Evolutionary conservation across 2,888 invertebrate species (phyloP).

Genomic region (Agonopterix alstromeriana): DNA sequence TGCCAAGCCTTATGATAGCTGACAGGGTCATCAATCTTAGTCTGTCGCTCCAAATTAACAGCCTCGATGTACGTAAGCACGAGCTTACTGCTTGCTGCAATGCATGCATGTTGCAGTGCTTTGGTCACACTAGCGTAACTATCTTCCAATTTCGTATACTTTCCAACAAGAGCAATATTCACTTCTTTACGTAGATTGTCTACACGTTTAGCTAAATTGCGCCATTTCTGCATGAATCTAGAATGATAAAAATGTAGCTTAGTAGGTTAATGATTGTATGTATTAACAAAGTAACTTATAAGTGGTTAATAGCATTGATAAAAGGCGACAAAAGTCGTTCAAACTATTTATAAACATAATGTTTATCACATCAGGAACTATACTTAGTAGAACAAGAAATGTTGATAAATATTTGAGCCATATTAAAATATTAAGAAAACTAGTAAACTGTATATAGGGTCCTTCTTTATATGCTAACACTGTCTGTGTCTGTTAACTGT

Average conservation of each 20-base stretch:
- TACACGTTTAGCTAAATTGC: conserved; percentile 89
- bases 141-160: conserved; percentile 97
- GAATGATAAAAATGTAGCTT: conserved; percentile 12
- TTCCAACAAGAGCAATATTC: conserved; percentile 94
- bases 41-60: conserved; percentile 87
- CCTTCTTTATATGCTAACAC: too few relatives aligned
- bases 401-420: too few relatives aligned
- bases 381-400: too few relatives aligned
- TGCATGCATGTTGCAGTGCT: conserved; percentile 94
- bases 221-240: conserved; percentile 92
- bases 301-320: too few relatives aligned
- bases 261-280: too few relatives aligned
- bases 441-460: too few relatives aligned
- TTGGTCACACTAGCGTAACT: conserved; percentile 98
- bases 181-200: conserved; percentile 91
- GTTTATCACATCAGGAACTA: too few relatives aligned
- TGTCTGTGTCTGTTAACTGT: too few relatives aligned
- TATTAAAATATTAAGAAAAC: too few relatives aligned
- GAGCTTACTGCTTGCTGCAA: conserved; percentile 89
- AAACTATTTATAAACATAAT: too few relatives aligned
- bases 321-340: too few relatives aligned
- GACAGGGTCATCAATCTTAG: conserved; percentile 84
- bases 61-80: conserved; percentile 95
- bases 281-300: too few relatives aligned
- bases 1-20: conserved; percentile 96